Evolutionary conservation across 2,888 invertebrate species (phyloP), one percentile per base, ranked within the genome.

Genomic region (Himalopsyche tibetana): DNA sequence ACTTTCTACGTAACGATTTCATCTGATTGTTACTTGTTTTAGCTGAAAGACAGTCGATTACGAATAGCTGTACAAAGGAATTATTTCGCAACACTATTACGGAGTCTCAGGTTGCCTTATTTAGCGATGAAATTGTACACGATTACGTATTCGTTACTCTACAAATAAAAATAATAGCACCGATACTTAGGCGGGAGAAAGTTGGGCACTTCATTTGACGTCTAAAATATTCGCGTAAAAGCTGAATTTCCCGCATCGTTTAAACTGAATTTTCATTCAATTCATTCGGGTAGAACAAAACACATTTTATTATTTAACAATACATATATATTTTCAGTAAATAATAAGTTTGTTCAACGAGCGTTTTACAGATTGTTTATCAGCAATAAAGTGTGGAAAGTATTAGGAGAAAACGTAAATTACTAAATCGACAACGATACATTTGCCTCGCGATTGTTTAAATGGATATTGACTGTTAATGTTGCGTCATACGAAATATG

Each of bases 11-110:
- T 80, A 85, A 83, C 85, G 83, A 88, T 88, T 88, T 88, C 86
- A 88, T 86, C 85, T 74, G 86, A 86, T 86, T 84, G 86, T 83
- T 74, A 38, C 74, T 74, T 86, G 86, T 86, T 88, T 88, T 88
- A 88, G 83, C 80, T 82, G 88, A 88, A 88, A 88, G 88, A 88
- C 86, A 88, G 85, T 85, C 84, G 86, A 88, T 88, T 86, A 82
- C 87, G 83, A 87, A 88, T 85, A 85, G 80, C 17, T 74, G 82
- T 56, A 86, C 86, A 88, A 86, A 88, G 86, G 86, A 86, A 86
- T 82, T n/a, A 36, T 88, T 86, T 88, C 86, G 86, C 80, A 88
- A 88, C 82, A 79, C 42, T 84, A 81, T 87, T 85, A 81, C 87
- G 55, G 83, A 55, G 82, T 80, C 86, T 74, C 38, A 12, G 74